Evolutionary conservation across 1,140 invertebrate species (phyloP).

Genomic region (Diorhabda sublineata): DNA sequence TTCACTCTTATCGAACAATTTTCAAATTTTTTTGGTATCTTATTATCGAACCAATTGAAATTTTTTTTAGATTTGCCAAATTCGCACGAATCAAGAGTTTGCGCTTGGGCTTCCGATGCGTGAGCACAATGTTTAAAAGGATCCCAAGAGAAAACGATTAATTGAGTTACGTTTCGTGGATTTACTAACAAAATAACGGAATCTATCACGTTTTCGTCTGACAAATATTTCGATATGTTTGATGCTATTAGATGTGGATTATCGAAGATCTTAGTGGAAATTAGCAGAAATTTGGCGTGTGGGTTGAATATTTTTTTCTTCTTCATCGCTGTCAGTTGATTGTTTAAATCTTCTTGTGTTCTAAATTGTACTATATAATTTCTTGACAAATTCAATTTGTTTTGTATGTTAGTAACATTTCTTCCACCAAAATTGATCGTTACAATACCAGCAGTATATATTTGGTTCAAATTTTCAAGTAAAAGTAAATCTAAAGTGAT

Average conservation of each 20-base stretch:
- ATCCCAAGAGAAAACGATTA: neutral
- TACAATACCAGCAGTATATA: neutral
- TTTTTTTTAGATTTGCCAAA: neutral
- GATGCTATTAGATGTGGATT: neutral
- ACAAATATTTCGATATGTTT: neutral
- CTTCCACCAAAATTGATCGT: neutral
- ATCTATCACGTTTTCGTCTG: neutral
- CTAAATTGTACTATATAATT: neutral
- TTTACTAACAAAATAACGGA: neutral
- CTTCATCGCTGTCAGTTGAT: neutral
- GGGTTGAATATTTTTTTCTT: neutral
- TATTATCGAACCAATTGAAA: neutral
- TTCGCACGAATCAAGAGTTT: neutral
- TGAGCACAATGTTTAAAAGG: conserved; percentile 3
- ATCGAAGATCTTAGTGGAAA: neutral
- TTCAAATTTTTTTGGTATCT: neutral
- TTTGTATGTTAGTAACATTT: neutral
- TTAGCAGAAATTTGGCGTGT: conserved; percentile 5
- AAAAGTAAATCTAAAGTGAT: neutral
- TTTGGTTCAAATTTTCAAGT: neutral
- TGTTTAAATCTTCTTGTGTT: neutral
- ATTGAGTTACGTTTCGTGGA: neutral
- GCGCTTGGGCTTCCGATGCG: neutral
- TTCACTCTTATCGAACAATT: neutral
- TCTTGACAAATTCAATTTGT: neutral